A percentile compares a stretch with the other conserved stretches of the same genome.
These are phyloP conservation scores for Meiosimyza platycephala DNA, from an alignment of 2,888 invertebrate species.

Conservation along the genomic window DNA sequence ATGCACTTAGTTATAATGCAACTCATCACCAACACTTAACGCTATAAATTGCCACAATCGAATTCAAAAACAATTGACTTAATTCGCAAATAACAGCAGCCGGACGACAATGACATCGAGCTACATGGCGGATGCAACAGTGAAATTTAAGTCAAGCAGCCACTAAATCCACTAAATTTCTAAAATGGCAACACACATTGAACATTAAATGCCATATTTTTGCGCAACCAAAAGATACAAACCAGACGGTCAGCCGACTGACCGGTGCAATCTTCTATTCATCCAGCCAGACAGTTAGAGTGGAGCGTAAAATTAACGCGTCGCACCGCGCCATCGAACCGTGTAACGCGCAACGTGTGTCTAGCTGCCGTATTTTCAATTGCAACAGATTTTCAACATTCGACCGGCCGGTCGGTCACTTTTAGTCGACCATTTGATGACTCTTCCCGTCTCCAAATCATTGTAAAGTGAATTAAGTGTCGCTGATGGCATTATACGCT, in stretches of 20 bases:
- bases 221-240: no score
- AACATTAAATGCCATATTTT: no score
- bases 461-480: slow-evolving; percentile 47
- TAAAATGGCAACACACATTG: slow-evolving; percentile 37
- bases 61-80: slow-evolving; percentile 64
- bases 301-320: background rate
- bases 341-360: slow-evolving; percentile 46
- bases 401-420: background rate
- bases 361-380: slow-evolving; percentile 55
- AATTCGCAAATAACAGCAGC: slow-evolving; percentile 54
- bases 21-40: slow-evolving; percentile 51
- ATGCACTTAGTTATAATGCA: no score
- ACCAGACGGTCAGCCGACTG: no score
- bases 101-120: slow-evolving; percentile 23
- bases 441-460: background rate
- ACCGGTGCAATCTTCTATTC: no score
- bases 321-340: slow-evolving; percentile 43
- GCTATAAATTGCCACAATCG: slow-evolving; percentile 66
- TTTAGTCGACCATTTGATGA: no score
- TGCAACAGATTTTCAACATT: slow-evolving; percentile 31
- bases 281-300: background rate
- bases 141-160: slow-evolving; percentile 48
- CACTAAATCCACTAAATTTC: slow-evolving; percentile 38
- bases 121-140: slow-evolving; percentile 27
- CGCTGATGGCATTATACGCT: slow-evolving; percentile 45